A percentile compares a stretch with the other conserved stretches of the same genome.
These are phyloP conservation scores for Dryocosmus kuriphilus DNA, from an alignment of 2,888 invertebrate genomes.

Conservation along the genomic window DNA sequence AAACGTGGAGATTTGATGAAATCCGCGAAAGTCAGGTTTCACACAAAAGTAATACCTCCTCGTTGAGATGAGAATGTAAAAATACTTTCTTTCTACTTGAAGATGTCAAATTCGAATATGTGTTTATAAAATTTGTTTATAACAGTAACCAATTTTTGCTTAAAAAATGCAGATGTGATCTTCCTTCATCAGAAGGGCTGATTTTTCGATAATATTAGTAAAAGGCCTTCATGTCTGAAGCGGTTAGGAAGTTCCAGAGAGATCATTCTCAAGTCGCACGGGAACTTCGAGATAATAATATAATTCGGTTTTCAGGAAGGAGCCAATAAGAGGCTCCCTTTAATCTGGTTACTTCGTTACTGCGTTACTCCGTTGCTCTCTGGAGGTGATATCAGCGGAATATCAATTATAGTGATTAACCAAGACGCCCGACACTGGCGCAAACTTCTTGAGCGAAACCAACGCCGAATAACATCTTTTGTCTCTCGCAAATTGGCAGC, in stretches of 20 bases:
- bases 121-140: too few relatives aligned
- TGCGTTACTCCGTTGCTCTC: conserved; percentile 73
- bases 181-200: too few relatives aligned
- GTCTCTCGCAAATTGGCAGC: conserved; percentile 69
- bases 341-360: conserved; percentile 75
- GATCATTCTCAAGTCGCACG: conserved; percentile 51
- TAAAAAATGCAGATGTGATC: too few relatives aligned
- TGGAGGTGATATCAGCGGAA: conserved; percentile 76
- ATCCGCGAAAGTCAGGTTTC: too few relatives aligned
- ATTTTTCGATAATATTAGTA: neutral
- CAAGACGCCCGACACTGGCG: conserved; percentile 68
- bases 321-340: conserved; percentile 74
- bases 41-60: too few relatives aligned
- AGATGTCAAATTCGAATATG: too few relatives aligned
- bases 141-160: too few relatives aligned
- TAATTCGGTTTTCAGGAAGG: conserved; percentile 74
- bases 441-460: conserved; percentile 64
- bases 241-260: conserved; percentile 38
- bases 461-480: conserved; percentile 73
- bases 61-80: too few relatives aligned
- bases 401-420: conserved; percentile 78
- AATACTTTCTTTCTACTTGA: too few relatives aligned
- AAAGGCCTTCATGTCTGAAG: neutral
- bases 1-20: too few relatives aligned
- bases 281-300: conserved; percentile 69